These are phyloP conservation scores for Nipponacmea schrenckii DNA, from an alignment of 2,888 invertebrate genomes.

Conservation along the genomic window DNA sequence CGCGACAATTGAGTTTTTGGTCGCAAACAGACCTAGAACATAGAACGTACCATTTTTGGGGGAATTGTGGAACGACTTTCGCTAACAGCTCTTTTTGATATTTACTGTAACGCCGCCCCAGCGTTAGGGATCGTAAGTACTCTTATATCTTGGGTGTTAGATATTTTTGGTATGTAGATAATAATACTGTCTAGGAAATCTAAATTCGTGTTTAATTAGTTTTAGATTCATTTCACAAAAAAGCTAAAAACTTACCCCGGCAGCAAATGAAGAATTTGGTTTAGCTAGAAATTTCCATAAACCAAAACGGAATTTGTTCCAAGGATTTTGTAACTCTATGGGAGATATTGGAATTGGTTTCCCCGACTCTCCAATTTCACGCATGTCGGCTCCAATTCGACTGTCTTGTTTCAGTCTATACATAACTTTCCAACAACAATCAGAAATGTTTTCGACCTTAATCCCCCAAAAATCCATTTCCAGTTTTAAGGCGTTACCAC, in stretches of 20 bases:
- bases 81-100: no score
- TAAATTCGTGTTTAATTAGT: no score
- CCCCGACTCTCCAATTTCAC: neutral
- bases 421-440: conserved; percentile 46
- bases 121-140: no score
- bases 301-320: neutral
- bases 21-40: no score
- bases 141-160: no score
- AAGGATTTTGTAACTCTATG: neutral
- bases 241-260: conserved; percentile 38
- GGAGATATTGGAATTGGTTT: neutral
- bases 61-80: no score
- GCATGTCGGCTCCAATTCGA: conserved; percentile 31
- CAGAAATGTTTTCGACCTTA: conserved; percentile 39
- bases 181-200: no score
- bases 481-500: conserved; percentile 44
- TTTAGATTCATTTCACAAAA: no score
- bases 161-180: no score
- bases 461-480: conserved; percentile 54
- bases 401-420: conserved; percentile 33
- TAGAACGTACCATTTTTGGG: no score
- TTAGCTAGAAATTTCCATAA: conserved; percentile 42
- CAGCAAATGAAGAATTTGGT: conserved; percentile 34
- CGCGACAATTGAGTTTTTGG: no score
- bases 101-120: no score